Conservation (phyloP, 2,113 vertebrate genomes). For the Grantiella picta region DNA sequence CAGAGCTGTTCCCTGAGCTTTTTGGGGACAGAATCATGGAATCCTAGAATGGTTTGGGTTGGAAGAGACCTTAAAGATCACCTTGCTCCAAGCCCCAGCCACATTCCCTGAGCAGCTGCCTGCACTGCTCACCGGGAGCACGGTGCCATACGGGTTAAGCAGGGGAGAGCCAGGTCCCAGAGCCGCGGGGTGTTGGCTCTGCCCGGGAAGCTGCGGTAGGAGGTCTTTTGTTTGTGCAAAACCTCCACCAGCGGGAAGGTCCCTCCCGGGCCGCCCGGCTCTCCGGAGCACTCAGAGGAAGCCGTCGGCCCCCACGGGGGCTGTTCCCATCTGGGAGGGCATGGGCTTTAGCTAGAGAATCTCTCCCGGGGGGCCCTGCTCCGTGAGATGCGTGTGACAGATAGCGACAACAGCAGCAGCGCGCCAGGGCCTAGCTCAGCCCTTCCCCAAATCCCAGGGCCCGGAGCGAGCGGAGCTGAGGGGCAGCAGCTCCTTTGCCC, state of each 20-base stretch:
- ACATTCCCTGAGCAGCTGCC: background rate
- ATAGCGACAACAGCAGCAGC: background rate
- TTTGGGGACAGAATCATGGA: background rate
- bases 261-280: background rate
- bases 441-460: background rate
- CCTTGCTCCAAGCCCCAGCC: background rate
- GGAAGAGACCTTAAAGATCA: background rate
- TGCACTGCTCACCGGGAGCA: fast-evolving
- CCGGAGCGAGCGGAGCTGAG: background rate
- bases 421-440: background rate
- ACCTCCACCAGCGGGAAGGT: background rate
- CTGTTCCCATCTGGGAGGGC: background rate
- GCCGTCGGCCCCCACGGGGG: fast-evolving
- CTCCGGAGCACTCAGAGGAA: background rate
- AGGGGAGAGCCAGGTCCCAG: background rate
- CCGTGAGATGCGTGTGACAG: background rate
- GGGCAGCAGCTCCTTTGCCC: background rate
- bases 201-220: background rate
- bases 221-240: background rate
- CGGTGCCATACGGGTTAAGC: fast-evolving
- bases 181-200: background rate
- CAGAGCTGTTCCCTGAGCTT: background rate
- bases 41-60: background rate
- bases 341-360: background rate
- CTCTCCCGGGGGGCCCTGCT: background rate